Base-by-base conservation (phyloP, 2,797 vertebrate species). In the Esox lucius region DNA sequence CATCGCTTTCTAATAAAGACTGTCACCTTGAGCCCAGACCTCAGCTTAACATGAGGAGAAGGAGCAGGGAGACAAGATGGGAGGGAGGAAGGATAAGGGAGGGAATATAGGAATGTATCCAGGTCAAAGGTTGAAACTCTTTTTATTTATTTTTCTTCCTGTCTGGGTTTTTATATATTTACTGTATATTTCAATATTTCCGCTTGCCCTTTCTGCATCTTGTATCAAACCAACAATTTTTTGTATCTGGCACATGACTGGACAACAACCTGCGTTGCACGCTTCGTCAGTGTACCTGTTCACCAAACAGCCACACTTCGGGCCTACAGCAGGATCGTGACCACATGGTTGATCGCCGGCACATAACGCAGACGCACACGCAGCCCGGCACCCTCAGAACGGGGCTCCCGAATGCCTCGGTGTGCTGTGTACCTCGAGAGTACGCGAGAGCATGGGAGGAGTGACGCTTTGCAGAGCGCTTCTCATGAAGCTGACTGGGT, bases 371-470 rank as follows among this genome's bases (percentile, higher is more conserved):
- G 42, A 46, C 42, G 13, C 42, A 46, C 42, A 13, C 1, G 12
- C 42, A 46, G 12, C 42, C 42, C 42, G 5, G 42, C 1, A 46
- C 42, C 9, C 81, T 84, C 61, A 83, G 81, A 88, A 78, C 75
- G 79, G 82, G 82, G 84, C 78, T 72, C 71, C 80, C 71, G 12
- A 46, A 70, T 80, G 82, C 83, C 79, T 90, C 87, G 88, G 79
- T 82, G 78, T 81, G 77, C 82, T 81, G 81, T 82, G 89, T 89
- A 87, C 82, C 83, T 74, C n/a, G n/a, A n/a, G n/a, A n/a, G n/a
- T 53, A 84, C 85, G 89, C 76, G 83, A 86, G 82, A 76, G 72
- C 79, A 72, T 71, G 61, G 75, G 83, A 88, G 77, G 77, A 76
- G 66, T 88, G 86, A 87, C 86, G 85, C 78, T 24, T 80, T 85